Evolutionary conservation across 2,113 vertebrate species (phyloP), one percentile per base, ranked within the genome.

Genomic region (Hiodon tergisus): DNA sequence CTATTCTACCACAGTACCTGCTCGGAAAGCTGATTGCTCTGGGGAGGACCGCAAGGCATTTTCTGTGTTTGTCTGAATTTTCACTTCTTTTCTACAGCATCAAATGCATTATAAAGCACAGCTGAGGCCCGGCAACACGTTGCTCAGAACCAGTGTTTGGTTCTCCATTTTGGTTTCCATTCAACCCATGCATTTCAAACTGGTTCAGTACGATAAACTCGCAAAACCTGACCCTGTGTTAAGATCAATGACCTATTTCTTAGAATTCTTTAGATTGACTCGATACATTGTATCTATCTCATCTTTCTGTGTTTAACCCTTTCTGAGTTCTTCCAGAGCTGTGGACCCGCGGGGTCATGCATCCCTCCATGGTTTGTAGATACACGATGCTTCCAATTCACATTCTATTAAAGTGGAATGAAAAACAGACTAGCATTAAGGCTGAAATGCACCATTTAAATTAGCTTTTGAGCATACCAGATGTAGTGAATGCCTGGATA

Each of bases 401-500:
- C 6, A 11, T 50, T 7, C 14, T 51, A 6, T 69, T 50, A 69
- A 69, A 69, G 55, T 54, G 52, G n/a, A 69, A 69, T 69, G 52
- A 47, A 55, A 17, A 50, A 16, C 50, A 17, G 14, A 51, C 9
- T 60, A 50, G 69, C 77, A 74, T 77, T 51, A 75, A 71, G 75
- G 74, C 78, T 78, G 72, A 72, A 71, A 79, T 67, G 74, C 76
- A 73, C 77, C 67, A 75, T 79, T 78, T 77, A 74, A 77, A 81
- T 63, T 71, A 67, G 55, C 73, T 84, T 70, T 70, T 60, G 53
- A 50, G 57, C 76, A 78, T 77, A 55, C 55, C 69, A 50, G 46
- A 74, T 82, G 76, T 80, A 82, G 78, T 81, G 81, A 81, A 76
- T 72, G 60, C 73, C 72, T 14, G 61, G 76, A 74, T 82, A 80